Base-by-base conservation (phyloP, 2,888 invertebrate genomes). In the Opisthograptis luteolata region DNA sequence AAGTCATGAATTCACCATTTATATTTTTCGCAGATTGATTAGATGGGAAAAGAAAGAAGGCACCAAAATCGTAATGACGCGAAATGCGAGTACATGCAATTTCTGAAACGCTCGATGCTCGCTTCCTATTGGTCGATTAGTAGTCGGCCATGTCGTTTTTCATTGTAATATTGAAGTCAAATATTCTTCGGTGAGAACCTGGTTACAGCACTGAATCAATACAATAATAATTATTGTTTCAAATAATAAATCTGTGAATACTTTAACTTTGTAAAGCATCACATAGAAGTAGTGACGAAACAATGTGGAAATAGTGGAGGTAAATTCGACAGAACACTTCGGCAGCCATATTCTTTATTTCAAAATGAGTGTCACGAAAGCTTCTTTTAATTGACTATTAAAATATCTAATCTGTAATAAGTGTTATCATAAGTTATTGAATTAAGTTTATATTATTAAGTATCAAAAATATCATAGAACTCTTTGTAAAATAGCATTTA, bases 71-170 rank as follows among this genome's bases (percentile, higher is more conserved):
- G 83, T 91, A 92, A 91, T 93, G 94, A 94, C 94, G 94, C 94
- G 93, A 93, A 92, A 91, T 91, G 92, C 91, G 92, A 93, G 93
- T 93, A 92, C 92, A 93, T 92, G 92, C 92, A 92, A 92, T 92
- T n/a, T 92, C 91, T 92, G 92, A 90, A 92, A 91, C 89, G 91
- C 90, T 91, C 90, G 91, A 92, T 93, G 92, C 92, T 91, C 87
- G 87, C 84, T 88, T 93, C 92, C 92, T 91, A 95, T 95, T 95
- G 95, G 95, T 92, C 90, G 90, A 90, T 87, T 81, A 78, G 62
- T 77, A 80, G 83, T 92, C 93, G 93, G 94, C 94, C 94, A 95
- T 95, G 88, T 89, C 88, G 88, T 81, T 86, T 62, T 87, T 87
- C 80, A 70, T 81, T 76, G 75, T 68, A 44, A 79, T 74, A 72